Evolutionary conservation across 2,797 vertebrate species (phyloP).

Genomic region (Eptatretus atami): DNA sequence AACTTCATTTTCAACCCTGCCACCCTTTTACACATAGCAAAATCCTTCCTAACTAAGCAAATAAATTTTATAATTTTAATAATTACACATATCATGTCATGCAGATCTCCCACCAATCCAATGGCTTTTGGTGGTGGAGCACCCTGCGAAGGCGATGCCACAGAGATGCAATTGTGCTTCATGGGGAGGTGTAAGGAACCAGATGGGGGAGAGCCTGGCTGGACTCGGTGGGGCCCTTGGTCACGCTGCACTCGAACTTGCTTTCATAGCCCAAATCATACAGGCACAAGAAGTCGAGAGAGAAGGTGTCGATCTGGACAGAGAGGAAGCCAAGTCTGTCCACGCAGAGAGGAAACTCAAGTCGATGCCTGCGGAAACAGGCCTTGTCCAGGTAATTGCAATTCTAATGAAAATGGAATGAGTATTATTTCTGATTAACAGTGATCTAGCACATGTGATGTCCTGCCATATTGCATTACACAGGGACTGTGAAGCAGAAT

Average conservation of each 20-base stretch:
- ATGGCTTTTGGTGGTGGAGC: constrained; percentile 12
- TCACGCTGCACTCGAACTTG: constrained; percentile 42
- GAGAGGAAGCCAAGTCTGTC: no score
- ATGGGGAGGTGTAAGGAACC: constrained; percentile 15
- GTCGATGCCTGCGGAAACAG: constrained; percentile 31
- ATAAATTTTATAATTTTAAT: no score
- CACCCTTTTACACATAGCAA: no score
- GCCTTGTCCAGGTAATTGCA: constrained; percentile 24
- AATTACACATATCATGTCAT: no score
- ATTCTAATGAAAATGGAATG: not conserved
- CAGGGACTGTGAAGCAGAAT: no score
- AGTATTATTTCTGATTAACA: no score
- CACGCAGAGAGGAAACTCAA: constrained; percentile 11
- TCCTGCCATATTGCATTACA: no score
- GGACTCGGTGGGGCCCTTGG: constrained; percentile 35
- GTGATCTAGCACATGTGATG: no score
- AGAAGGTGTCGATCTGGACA: no score
- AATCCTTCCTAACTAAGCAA: no score
- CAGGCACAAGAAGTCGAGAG: constrained; percentile 15
- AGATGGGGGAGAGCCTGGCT: constrained; percentile 10
- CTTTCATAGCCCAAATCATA: constrained; percentile 23
- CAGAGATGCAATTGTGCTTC: constrained; percentile 25
- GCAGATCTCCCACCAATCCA: constrained; percentile 31
- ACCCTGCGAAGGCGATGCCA: constrained; percentile 25
- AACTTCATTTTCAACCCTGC: not conserved